Evolutionary conservation across 2,888 invertebrate species (phyloP).

Genomic region (Pteria penguin): DNA sequence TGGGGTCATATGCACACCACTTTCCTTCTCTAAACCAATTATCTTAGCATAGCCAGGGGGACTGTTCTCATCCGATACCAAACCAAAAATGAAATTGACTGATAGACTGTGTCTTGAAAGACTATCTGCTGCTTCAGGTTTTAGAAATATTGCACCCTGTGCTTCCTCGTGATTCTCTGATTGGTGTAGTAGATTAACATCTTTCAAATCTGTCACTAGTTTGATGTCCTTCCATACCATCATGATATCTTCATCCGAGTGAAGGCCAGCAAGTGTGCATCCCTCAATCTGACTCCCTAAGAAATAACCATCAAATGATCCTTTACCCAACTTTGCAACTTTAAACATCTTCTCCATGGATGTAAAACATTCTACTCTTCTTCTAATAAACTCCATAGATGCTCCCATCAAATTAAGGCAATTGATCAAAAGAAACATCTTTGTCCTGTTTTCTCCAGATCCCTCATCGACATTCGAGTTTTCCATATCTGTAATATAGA

Average conservation of each 20-base stretch:
- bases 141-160: background rate
- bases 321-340: background rate
- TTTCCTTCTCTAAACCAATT: background rate
- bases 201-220: background rate
- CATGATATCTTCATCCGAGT: conserved; percentile 6
- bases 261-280: background rate
- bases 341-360: background rate
- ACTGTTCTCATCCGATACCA: background rate
- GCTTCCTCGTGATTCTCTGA: too few species aligned
- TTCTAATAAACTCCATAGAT: background rate
- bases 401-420: conserved; percentile 8
- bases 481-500: too few species aligned
- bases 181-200: background rate
- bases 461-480: too few species aligned
- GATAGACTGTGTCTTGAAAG: background rate
- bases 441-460: background rate
- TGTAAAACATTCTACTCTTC: background rate
- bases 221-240: background rate
- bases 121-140: background rate
- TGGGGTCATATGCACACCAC: background rate
- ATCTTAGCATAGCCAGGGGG: conserved; percentile 3
- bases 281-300: conserved; percentile 11
- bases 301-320: background rate
- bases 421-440: background rate
- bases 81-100: background rate